Conservation (phyloP, 1,140 invertebrate genomes). For the Leptinotarsa texana region DNA sequence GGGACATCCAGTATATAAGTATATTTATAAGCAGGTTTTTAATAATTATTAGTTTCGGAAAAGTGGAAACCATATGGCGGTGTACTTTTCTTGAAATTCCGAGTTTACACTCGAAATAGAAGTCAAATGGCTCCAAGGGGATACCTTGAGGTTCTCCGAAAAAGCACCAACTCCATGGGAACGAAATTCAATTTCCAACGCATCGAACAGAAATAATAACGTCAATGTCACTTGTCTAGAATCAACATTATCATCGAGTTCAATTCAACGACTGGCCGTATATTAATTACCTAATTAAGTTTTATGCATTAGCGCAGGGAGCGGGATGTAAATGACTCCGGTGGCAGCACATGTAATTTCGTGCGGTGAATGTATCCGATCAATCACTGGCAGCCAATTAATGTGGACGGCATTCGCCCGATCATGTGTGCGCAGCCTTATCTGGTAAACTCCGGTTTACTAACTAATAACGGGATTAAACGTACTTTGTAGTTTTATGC, state of each 20-base stretch:
- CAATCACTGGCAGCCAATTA: constrained; percentile 19
- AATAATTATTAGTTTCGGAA: no score
- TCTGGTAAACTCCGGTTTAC: constrained; percentile 1
- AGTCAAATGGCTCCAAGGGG: no score
- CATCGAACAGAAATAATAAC: no score
- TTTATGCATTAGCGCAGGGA: not conserved
- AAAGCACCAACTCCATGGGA: no score
- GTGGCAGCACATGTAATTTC: constrained; percentile 14
- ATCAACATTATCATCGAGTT: not conserved
- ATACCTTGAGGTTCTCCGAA: no score
- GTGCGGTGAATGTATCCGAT: not conserved
- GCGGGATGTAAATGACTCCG: constrained; percentile 16
- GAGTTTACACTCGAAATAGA: no score
- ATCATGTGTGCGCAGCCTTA: not conserved
- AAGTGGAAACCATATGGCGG: no score
- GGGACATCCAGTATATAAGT: no score
- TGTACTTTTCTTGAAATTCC: no score
- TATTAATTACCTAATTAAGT: constrained; percentile 8
- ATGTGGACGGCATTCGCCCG: not conserved
- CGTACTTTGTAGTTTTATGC: constrained; percentile 5
- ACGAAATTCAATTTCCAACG: no score
- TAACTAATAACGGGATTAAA: constrained; percentile 3
- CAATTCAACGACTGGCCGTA: not conserved
- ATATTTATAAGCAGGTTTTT: no score
- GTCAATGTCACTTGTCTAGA: not conserved